These are phyloP conservation scores for Gadopsis bispinosus DNA, from an alignment of 2,797 vertebrate genomes.

Conservation along the genomic window DNA sequence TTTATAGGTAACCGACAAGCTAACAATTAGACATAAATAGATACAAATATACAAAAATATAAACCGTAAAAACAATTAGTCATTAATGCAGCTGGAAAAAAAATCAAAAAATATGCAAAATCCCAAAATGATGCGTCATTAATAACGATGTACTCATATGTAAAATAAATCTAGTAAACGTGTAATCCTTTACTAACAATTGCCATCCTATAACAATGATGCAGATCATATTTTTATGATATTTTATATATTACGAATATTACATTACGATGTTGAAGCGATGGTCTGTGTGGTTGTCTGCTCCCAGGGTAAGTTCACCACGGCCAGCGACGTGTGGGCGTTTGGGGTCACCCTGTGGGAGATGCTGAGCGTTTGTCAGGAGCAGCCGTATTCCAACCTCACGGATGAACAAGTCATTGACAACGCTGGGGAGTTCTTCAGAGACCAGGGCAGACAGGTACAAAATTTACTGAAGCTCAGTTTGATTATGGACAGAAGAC, in stretches of 20 bases:
- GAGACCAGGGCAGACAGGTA: slow-evolving; percentile 94
- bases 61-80: not conserved
- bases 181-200: not conserved
- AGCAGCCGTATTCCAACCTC: slow-evolving; percentile 93
- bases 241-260: no score
- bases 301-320: slow-evolving; percentile 93
- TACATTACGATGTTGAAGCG: not conserved
- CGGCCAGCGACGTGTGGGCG: slow-evolving; percentile 95
- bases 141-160: not conserved
- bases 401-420: slow-evolving; percentile 96
- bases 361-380: slow-evolving; percentile 94
- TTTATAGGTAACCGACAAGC: not conserved
- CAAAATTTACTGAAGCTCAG: not conserved
- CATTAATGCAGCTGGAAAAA: not conserved
- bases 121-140: not conserved
- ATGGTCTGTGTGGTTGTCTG: slow-evolving; percentile 4
- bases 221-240: not conserved
- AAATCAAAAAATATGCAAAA: not conserved
- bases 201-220: not conserved
- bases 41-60: not conserved
- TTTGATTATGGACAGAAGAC: not conserved
- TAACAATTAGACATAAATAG: not conserved
- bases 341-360: slow-evolving; percentile 98
- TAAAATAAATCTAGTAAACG: not conserved
- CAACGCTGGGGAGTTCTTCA: slow-evolving; percentile 95